Percentiles rank a stretch among this genome's conserved stretches.
These are phyloP conservation scores for Yasuhikotakia modesta DNA, from an alignment of 2,797 vertebrate genomes.

Conservation along the genomic window DNA sequence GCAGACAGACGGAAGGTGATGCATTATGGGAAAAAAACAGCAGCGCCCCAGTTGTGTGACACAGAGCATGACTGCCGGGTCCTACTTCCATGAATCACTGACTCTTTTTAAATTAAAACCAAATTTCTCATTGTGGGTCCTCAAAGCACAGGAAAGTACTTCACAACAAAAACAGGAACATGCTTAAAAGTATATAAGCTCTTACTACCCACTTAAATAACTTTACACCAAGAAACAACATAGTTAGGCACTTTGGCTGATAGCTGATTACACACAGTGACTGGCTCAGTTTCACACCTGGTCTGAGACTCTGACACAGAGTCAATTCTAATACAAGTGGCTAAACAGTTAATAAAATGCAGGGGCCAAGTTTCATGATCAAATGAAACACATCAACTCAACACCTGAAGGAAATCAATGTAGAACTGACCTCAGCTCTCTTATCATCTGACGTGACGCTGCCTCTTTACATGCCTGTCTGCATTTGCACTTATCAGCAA, in stretches of 20 bases:
- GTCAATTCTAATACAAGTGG: constrained; percentile 72
- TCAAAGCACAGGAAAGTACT: constrained; percentile 76
- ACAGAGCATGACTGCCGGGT: constrained; percentile 25
- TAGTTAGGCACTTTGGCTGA: too few species aligned
- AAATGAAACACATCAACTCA: constrained; percentile 78
- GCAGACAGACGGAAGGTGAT: constrained; percentile 34
- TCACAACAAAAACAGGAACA: neutral
- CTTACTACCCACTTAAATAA: neutral
- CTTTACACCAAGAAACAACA: constrained; percentile 35
- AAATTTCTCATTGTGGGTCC: constrained; percentile 82
- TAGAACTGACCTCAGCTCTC: constrained; percentile 71
- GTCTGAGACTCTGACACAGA: constrained; percentile 70
- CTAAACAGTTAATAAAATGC: constrained; percentile 70
- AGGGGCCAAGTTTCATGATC: constrained; percentile 72
- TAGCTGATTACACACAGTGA: too few species aligned
- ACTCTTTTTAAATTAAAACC: constrained; percentile 90
- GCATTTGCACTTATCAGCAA: constrained; percentile 57
- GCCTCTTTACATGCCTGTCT: constrained; percentile 71
- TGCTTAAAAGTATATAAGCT: too few species aligned
- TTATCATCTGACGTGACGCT: constrained; percentile 68
- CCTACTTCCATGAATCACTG: constrained; percentile 84
- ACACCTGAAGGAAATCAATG: constrained; percentile 76
- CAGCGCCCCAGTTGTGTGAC: constrained; percentile 39
- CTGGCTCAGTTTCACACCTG: constrained; percentile 73
- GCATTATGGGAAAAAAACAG: constrained; percentile 52